Conservation (phyloP, 2,797 vertebrate genomes). For the Hafferia zeledoni region DNA sequence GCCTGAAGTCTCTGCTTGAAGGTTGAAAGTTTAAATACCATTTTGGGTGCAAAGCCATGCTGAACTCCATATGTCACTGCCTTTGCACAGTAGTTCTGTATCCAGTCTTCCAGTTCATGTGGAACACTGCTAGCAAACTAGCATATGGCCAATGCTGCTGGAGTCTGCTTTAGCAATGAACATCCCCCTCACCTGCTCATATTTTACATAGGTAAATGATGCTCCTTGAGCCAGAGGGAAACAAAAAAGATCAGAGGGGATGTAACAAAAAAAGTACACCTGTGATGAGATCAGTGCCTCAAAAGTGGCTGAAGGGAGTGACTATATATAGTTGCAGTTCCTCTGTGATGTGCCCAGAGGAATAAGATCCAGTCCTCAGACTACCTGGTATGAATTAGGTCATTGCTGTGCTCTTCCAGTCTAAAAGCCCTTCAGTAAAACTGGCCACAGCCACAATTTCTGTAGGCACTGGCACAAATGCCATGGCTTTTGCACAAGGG, state of each 20-base stretch:
- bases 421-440: not conserved
- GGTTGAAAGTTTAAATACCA: conserved; percentile 52
- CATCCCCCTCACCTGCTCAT: not conserved
- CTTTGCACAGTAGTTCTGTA: not conserved
- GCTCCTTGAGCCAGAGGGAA: fast-evolving
- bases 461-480: not conserved
- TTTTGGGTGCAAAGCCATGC: conserved; percentile 42
- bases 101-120: not conserved
- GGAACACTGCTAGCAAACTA: not conserved
- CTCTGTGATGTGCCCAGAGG: not conserved
- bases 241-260: not conserved
- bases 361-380: fast-evolving
- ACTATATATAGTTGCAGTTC: not conserved
- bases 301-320: fast-evolving
- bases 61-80: conserved; percentile 38
- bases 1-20: conserved; percentile 28
- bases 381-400: not conserved
- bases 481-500: not conserved
- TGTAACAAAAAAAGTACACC: not conserved
- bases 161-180: not conserved
- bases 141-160: not conserved
- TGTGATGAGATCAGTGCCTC: not conserved
- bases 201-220: not conserved
- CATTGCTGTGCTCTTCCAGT: not conserved
- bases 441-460: fast-evolving